phyloP scores from a whole-genome alignment of 2,113 vertebrate species.

The Lethenteron camtschaticum region DNA sequence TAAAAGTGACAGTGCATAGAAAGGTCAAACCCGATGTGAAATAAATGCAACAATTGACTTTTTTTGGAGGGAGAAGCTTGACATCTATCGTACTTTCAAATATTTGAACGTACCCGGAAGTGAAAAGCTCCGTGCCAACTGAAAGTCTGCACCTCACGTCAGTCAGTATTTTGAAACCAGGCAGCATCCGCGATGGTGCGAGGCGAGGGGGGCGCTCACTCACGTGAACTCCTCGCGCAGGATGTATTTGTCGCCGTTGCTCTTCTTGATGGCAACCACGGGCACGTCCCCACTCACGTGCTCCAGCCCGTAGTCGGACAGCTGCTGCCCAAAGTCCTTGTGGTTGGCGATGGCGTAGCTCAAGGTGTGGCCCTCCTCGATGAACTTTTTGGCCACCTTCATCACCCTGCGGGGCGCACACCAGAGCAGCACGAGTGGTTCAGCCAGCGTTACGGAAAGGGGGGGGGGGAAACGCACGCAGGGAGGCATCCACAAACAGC shows the following conservation, averaged over 20 bases:
- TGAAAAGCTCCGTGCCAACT: too few relatives aligned
- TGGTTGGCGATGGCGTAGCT: constrained; percentile 65
- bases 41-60: too few relatives aligned
- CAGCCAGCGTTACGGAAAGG: neutral
- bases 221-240: constrained; percentile 91
- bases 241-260: constrained; percentile 71
- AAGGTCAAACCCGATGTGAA: too few relatives aligned
- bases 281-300: constrained; percentile 43
- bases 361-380: constrained; percentile 59
- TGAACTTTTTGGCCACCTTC: constrained; percentile 73
- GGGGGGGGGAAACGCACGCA: neutral
- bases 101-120: neutral
- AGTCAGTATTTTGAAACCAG: too few relatives aligned
- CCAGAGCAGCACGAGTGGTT: too few relatives aligned
- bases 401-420: constrained; percentile 40
- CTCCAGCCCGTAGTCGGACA: constrained; percentile 66
- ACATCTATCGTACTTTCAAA: neutral
- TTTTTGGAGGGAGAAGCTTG: neutral
- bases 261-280: constrained; percentile 52
- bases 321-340: constrained; percentile 45
- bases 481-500: too few relatives aligned
- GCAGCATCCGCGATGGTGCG: too few relatives aligned
- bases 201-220: constrained; percentile 17
- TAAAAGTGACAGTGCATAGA: too few relatives aligned
- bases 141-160: too few relatives aligned